phyloP scores from a whole-genome alignment of 1,140 invertebrate genomes.

The Tetramorium alpestre region DNA sequence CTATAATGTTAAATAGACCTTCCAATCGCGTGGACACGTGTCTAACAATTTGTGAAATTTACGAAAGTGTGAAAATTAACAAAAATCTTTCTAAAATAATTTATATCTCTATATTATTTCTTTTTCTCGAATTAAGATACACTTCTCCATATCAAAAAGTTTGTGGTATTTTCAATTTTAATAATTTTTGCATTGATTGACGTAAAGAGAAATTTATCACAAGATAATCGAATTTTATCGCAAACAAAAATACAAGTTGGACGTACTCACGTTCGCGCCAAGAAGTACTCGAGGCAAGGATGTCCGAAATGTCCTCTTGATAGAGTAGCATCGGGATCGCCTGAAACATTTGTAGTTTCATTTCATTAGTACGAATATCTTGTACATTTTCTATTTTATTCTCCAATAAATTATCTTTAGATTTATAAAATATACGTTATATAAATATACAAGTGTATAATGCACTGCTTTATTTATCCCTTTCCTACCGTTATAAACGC shows the following conservation, averaged over 20 bases:
- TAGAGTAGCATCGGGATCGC: conserved; percentile 61
- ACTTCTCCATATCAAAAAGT: background rate
- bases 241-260: background rate
- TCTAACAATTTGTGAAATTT: background rate
- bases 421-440: background rate
- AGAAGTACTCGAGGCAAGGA: conserved; percentile 41
- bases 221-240: background rate
- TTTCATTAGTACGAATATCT: background rate
- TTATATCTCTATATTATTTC: background rate
- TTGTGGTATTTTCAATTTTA: background rate
- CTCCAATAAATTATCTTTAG: background rate
- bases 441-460: background rate
- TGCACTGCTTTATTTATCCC: background rate
- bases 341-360: conserved; percentile 58
- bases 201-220: background rate
- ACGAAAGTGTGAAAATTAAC: conserved; percentile 9
- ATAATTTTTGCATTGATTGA: background rate
- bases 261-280: conserved; percentile 63
- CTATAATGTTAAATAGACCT: background rate
- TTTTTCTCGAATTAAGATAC: background rate
- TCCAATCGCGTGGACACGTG: background rate
- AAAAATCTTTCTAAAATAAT: background rate
- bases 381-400: background rate
- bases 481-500: background rate
- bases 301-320: conserved; percentile 33